Base-by-base conservation (phyloP, 2,797 vertebrate species). In the Sebastes vulpes region DNA sequence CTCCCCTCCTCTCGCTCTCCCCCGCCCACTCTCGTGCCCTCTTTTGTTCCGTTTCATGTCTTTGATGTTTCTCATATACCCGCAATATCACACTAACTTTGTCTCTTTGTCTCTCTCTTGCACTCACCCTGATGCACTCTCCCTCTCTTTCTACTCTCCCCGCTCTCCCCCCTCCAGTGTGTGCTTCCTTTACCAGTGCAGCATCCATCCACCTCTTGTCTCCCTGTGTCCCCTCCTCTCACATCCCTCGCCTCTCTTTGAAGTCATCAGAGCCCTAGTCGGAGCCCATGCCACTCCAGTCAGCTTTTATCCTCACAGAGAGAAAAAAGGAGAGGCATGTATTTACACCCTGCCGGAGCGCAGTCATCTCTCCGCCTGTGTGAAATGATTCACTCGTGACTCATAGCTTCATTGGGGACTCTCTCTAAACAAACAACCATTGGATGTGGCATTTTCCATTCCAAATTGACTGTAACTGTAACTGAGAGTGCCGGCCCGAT, bases 301-400 rank as follows among this genome's bases (percentile, higher is more conserved):
- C 89, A 64, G 90, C 93, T 94, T 94, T 94, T 85, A 94, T 95
- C 94, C 82, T 92, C 85, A 75, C 79, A 72, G 54, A 84, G 77
- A 83, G 80, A 80, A 52, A 78, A 77, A 81, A 18, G 60, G 65
- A 86, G 86, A 79, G 88, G 78, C 85, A 90, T 87, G 87, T 88
- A 92, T 94, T 93, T 88, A 86, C 87, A 89, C 75, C 73, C 78
- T 74, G 74, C 85, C 29, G 74, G 71, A 91, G 90, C 70, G 72
- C 75, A 90, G 90, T 95, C 91, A 90, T 93, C 88, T 76, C 81
- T 79, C 85, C 91, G 90, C 81, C 88, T 90, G 88, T 89, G 88
- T 87, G 88, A 90, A 91, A 84, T 94, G 90, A 93, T 92, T 95
- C 93, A 91, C 87, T 87, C 10, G 69, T 90, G 93, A 93, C 87